Conservation (phyloP, 2,888 invertebrate genomes). For the Myathropa florea region DNA sequence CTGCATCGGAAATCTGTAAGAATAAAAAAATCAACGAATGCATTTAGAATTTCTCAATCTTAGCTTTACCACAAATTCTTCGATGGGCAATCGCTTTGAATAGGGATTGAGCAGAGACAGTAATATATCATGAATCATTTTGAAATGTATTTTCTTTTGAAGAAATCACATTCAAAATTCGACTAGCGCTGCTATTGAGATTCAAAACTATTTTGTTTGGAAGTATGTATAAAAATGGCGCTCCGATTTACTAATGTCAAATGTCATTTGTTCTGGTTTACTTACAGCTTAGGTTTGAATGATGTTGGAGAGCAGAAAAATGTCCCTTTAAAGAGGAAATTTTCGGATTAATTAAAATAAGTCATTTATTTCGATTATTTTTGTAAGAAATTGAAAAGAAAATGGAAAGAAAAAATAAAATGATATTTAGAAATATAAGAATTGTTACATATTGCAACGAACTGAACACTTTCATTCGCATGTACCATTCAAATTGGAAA, state of each 20-base stretch:
- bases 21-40: not conserved
- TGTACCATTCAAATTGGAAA: not conserved
- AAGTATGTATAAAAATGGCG: not conserved
- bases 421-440: not conserved
- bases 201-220: not conserved
- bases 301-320: not conserved
- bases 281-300: not conserved
- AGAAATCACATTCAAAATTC: not conserved
- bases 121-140: conserved; percentile 79
- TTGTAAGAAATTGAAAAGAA: not conserved
- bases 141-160: not conserved
- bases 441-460: not conserved
- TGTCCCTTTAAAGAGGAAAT: too few species aligned
- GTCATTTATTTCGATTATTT: not conserved
- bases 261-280: not conserved
- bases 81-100: conserved; percentile 74
- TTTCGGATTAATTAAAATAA: not conserved
- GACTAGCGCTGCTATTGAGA: not conserved
- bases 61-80: conserved; percentile 75
- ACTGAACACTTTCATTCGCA: conserved; percentile 12
- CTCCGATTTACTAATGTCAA: not conserved
- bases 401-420: not conserved
- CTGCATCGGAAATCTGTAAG: conserved; percentile 74
- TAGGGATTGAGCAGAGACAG: conserved; percentile 76
- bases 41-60: not conserved